Conservation (phyloP, 2,797 vertebrate genomes). For the Corythornis leucogaster region DNA sequence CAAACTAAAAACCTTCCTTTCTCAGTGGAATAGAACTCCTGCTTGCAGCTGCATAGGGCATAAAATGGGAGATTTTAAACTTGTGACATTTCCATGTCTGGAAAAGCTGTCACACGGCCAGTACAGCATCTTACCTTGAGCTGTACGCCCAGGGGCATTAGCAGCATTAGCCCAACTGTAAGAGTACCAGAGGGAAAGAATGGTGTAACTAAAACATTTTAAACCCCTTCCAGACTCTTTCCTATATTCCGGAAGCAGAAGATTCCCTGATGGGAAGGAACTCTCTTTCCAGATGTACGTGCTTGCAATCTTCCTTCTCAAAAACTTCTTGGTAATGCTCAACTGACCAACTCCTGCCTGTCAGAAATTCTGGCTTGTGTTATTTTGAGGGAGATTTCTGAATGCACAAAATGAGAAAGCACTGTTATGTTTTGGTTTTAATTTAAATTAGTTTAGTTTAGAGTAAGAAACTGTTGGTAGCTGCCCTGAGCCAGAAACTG, state of each 20-base stretch:
- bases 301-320: neutral
- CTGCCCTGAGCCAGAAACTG: neutral
- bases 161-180: slow-evolving; percentile 38
- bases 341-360: neutral
- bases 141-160: slow-evolving; percentile 26
- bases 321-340: neutral
- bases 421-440: neutral
- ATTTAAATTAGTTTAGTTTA: neutral
- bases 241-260: neutral
- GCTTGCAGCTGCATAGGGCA: slow-evolving; percentile 21
- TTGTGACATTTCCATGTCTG: slow-evolving; percentile 54
- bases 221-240: neutral
- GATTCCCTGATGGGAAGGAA: neutral
- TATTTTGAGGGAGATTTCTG: neutral
- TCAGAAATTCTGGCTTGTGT: accelerated
- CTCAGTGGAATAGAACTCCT: slow-evolving; percentile 43
- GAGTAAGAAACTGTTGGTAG: neutral
- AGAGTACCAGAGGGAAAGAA: slow-evolving; percentile 3
- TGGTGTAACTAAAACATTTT: neutral
- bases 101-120: neutral
- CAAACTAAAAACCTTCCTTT: slow-evolving; percentile 27
- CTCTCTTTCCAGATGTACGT: neutral
- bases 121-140: slow-evolving; percentile 2
- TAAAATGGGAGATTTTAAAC: slow-evolving; percentile 43
- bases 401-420: neutral